phyloP scores from a whole-genome alignment of 1,140 invertebrate species.

The Leptinotarsa lineolata region DNA sequence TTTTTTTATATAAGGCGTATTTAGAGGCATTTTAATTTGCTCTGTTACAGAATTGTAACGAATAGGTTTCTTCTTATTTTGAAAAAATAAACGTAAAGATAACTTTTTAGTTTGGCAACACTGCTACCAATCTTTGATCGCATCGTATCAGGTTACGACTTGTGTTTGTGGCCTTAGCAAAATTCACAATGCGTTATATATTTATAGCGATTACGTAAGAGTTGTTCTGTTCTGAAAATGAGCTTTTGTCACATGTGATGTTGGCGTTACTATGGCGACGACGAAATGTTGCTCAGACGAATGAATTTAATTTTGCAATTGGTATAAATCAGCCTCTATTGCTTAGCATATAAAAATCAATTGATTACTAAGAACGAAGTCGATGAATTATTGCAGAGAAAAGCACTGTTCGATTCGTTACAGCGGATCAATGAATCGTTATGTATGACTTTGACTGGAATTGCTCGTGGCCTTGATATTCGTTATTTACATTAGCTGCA shows the following conservation, averaged over 20 bases:
- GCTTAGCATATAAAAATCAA: no score
- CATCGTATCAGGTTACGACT: not conserved
- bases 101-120: not conserved
- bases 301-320: not conserved
- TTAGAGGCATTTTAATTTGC: no score
- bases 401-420: no score
- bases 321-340: not conserved
- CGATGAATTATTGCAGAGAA: no score
- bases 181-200: constrained; percentile 2
- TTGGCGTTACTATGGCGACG: not conserved
- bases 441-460: not conserved
- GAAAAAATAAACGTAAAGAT: no score
- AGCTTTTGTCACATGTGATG: not conserved
- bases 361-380: no score
- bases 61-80: no score
- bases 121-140: not conserved
- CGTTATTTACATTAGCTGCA: not conserved
- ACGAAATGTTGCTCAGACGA: not conserved
- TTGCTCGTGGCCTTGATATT: not conserved
- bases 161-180: not conserved
- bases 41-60: no score
- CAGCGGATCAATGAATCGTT: not conserved
- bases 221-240: not conserved
- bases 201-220: constrained; percentile 4
- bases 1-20: no score